Conservation (phyloP, 2,113 vertebrate genomes). For the Oreochromis spilurus region DNA sequence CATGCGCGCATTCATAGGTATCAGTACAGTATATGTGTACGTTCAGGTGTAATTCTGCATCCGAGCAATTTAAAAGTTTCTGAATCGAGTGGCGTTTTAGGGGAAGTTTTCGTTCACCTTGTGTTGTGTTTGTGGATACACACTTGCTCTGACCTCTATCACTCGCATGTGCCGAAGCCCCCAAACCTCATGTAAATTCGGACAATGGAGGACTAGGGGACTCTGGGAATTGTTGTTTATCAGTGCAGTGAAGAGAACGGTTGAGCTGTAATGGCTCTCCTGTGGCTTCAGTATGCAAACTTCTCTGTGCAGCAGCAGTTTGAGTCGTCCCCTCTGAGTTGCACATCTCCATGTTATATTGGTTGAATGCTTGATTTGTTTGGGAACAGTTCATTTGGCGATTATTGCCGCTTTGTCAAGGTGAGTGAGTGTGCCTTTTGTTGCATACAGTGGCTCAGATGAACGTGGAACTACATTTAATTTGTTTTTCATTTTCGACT, state of each 20-base stretch:
- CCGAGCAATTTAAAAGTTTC: neutral
- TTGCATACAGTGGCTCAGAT: constrained; percentile 13
- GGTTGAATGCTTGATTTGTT: constrained; percentile 55
- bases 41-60: neutral
- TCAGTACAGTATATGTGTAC: neutral
- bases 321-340: constrained; percentile 30
- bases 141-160: constrained; percentile 50
- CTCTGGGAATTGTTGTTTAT: constrained; percentile 71
- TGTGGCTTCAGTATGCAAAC: constrained; percentile 57
- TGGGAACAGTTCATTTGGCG: constrained; percentile 52
- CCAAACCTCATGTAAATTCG: constrained; percentile 62
- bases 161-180: constrained; percentile 37
- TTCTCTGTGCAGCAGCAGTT: constrained; percentile 44
- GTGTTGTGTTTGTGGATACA: constrained; percentile 20
- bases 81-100: neutral
- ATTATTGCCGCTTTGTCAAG: constrained; percentile 58
- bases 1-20: neutral
- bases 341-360: constrained; percentile 42
- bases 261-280: constrained; percentile 66
- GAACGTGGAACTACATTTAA: neutral
- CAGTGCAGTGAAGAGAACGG: constrained; percentile 30
- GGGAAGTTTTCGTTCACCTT: constrained; percentile 10
- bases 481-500: neutral
- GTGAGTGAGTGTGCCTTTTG: constrained; percentile 40
- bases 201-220: constrained; percentile 53